Percentiles rank a stretch among this genome's conserved stretches.
These are phyloP conservation scores for Porites lobata DNA, from an alignment of 92 coral and sea anemone species.

Conservation along the genomic window DNA sequence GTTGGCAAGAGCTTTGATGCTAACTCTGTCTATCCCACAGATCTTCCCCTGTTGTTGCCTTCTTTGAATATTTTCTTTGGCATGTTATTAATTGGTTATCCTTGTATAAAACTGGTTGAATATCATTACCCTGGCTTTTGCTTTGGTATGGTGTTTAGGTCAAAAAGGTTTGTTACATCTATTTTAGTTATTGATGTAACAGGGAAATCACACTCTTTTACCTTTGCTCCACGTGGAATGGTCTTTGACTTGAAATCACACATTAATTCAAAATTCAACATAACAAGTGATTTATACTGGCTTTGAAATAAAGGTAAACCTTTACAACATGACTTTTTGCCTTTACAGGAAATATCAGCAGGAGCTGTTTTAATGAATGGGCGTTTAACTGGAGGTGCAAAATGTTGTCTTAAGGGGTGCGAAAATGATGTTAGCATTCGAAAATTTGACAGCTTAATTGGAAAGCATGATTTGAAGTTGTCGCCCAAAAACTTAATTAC, in stretches of 20 bases:
- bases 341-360: constrained; percentile 25
- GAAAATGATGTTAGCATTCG: too few relatives aligned
- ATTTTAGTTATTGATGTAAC: constrained; percentile 8
- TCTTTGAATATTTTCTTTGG: background rate
- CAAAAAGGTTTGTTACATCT: constrained; percentile 15
- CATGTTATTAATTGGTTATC: background rate
- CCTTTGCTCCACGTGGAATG: constrained; percentile 6
- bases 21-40: too few relatives aligned
- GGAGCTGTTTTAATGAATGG: constrained; percentile 33
- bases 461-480: constrained; percentile 10
- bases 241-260: constrained; percentile 35
- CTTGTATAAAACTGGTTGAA: background rate
- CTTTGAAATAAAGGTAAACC: constrained; percentile 55
- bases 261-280: constrained; percentile 23
- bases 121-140: background rate
- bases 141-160: background rate
- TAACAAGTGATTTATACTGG: constrained; percentile 23
- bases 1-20: too few relatives aligned
- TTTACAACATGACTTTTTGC: constrained; percentile 13
- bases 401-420: too few relatives aligned
- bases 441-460: constrained; percentile 34
- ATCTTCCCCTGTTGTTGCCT: too few relatives aligned
- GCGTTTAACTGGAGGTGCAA: too few relatives aligned
- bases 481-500: background rate
- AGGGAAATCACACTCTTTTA: background rate